Evolutionary conservation across 2,113 vertebrate species (phyloP).

Genomic region (Potamarius usumacintae): DNA sequence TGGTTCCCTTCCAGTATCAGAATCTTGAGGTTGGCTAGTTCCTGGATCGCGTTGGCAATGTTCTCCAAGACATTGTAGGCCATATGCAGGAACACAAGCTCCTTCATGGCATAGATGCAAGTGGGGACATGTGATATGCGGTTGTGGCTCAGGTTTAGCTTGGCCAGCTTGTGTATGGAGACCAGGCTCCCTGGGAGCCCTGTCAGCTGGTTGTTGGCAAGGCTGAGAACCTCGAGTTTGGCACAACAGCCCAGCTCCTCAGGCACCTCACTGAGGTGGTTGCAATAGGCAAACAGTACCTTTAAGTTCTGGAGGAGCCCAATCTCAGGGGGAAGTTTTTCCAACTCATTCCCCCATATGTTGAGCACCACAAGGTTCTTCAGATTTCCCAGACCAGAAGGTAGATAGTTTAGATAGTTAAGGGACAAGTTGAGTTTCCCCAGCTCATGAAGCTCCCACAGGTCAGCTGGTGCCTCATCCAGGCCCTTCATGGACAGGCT

Average conservation of each 20-base stretch:
- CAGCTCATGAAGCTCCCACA: slow-evolving; percentile 87
- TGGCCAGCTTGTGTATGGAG: slow-evolving; percentile 76
- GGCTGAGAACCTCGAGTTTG: slow-evolving; percentile 85
- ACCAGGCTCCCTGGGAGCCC: slow-evolving; percentile 80
- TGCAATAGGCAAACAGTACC: slow-evolving; percentile 87
- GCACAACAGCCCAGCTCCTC: slow-evolving; percentile 84
- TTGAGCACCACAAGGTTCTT: slow-evolving; percentile 87
- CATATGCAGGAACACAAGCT: slow-evolving; percentile 86
- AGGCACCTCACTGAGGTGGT: slow-evolving; percentile 83
- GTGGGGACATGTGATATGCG: slow-evolving; percentile 83
- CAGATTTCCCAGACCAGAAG: slow-evolving; percentile 77
- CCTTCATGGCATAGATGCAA: slow-evolving; percentile 84
- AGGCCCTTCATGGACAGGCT: slow-evolving; percentile 85
- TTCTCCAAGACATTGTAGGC: slow-evolving; percentile 88
- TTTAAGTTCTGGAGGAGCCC: slow-evolving; percentile 83
- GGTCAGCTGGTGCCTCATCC: slow-evolving; percentile 77
- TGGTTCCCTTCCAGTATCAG: slow-evolving; percentile 87
- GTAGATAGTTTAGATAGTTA: slow-evolving; percentile 79
- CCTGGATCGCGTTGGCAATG: slow-evolving; percentile 87
- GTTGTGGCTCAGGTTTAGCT: slow-evolving; percentile 94
- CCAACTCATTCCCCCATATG: slow-evolving; percentile 83
- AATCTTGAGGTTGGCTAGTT: slow-evolving; percentile 84
- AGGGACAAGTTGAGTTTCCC: slow-evolving; percentile 92
- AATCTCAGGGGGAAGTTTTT: slow-evolving; percentile 83
- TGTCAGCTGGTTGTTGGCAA: slow-evolving; percentile 87